Evolutionary conservation across 2,797 vertebrate species (phyloP), one percentile per base, ranked within the genome.

Genomic region (Neosilurus mollespiculum): DNA sequence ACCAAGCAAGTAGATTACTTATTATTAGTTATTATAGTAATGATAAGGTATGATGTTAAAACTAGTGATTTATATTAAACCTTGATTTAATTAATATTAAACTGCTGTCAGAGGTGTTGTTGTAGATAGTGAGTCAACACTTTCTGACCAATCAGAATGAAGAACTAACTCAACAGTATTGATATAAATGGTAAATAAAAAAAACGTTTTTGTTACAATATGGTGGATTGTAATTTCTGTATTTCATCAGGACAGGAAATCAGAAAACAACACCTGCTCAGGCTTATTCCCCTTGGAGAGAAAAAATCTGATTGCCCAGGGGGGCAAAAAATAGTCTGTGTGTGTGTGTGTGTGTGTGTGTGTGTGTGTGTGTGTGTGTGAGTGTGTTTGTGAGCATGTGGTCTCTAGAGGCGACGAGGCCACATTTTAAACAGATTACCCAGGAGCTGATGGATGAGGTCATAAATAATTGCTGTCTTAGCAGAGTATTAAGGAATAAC

Each of bases 401-500:
- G 9, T 56, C 73, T 37, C 56, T 61, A 61, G 56, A 77, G 30
- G 16, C 59, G 30, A 61, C 61, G 20, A 77, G 30, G 30, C 54
- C 30, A 58, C 73, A 11, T 8, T 58, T 59, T 59, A 77, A 62
- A 61, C 30, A 15, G 58, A 77, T 62, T 61, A 77, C 58, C 7
- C 75, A 62, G 18, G 18, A 61, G 56, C 58, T 77, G 75, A 77
- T 43, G 58, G 75, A 77, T 77, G 75, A 77, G 75, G 58, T 34
- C 75, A 16, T 77, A 61, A 43, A 77, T 77, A 77, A 61, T 43
- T 62, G 75, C 75, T 77, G 58, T n/a, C 20, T 77, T n/a, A 43
- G 75, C 75, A 77, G 34, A 37, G 30, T 26, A 59, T 59, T 22
- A 61, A 76, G 6, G 54, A 76, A 22, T 76, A 76, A 37, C 54